Percentiles rank a stretch among this genome's conserved stretches.
phyloP scores from a whole-genome alignment of 2,888 invertebrate genomes.

The Spialia ferax region DNA sequence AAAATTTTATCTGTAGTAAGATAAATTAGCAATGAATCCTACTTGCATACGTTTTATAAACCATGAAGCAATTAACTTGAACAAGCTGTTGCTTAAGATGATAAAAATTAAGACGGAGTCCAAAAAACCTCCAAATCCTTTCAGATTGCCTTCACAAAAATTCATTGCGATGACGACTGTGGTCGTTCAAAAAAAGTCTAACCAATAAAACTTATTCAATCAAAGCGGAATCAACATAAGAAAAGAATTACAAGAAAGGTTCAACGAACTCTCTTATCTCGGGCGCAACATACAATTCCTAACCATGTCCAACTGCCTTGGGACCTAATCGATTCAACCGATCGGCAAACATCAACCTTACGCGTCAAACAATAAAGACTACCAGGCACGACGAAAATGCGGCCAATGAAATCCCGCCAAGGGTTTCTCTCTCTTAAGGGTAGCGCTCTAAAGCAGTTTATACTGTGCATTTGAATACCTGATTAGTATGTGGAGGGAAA shows the following conservation, averaged over 20 bases:
- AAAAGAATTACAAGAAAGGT: conserved; percentile 60
- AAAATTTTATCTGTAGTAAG: neutral
- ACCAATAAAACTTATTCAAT: conserved; percentile 61
- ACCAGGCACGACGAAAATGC: neutral
- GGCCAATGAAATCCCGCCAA: conserved; percentile 21
- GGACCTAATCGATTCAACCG: conserved; percentile 62
- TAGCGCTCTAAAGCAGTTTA: conserved; percentile 34
- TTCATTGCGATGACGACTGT: conserved; percentile 18
- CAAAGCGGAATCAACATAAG: conserved; percentile 62
- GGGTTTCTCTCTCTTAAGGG: conserved; percentile 39
- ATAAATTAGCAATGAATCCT: neutral
- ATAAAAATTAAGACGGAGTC: too few species aligned
- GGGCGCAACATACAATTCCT: conserved; percentile 72
- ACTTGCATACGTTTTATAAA: neutral
- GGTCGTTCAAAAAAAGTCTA: conserved; percentile 35
- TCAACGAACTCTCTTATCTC: conserved; percentile 77
- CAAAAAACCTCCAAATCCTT: neutral
- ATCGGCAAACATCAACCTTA: conserved; percentile 61
- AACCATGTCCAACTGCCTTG: conserved; percentile 61
- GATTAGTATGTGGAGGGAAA: conserved; percentile 43
- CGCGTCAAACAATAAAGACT: conserved; percentile 54
- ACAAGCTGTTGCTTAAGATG: too few species aligned
- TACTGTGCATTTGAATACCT: conserved; percentile 42
- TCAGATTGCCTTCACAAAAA: conserved; percentile 18
- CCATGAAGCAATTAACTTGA: conserved; percentile 16